Evolutionary conservation across 2,888 invertebrate genomes (phyloP).

Genomic region (Zaprionus lineosus): DNA sequence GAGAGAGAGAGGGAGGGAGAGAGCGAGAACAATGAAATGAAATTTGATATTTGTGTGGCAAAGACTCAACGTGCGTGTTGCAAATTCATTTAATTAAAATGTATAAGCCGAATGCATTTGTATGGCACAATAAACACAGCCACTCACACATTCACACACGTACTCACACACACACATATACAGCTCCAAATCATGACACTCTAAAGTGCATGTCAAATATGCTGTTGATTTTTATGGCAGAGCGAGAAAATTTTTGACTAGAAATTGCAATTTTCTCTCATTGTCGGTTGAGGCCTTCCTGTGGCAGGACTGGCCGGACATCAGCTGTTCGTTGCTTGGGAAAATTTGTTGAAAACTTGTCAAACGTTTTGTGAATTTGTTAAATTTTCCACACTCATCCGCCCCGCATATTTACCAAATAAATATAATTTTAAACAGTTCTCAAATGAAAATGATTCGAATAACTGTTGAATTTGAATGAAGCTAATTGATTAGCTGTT

Average conservation of each 20-base stretch:
- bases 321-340: no score
- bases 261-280: slow-evolving; percentile 30
- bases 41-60: slow-evolving; percentile 30
- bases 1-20: no score
- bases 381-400: no score
- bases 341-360: no score
- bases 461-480: no score
- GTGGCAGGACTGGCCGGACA: neutral
- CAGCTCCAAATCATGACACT: neutral
- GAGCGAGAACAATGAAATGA: slow-evolving; percentile 22
- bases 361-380: no score
- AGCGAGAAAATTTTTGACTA: slow-evolving; percentile 17
- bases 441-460: no score
- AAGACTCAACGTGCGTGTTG: slow-evolving; percentile 18
- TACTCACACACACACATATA: neutral
- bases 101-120: slow-evolving; percentile 18
- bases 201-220: slow-evolving; percentile 22
- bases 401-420: no score
- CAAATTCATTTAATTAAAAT: slow-evolving; percentile 55
- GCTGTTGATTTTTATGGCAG: slow-evolving; percentile 30
- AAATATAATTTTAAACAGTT: no score
- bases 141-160: slow-evolving; percentile 9
- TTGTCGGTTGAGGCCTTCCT: slow-evolving; percentile 17
- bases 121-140: neutral
- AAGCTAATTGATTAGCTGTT: slow-evolving; percentile 24